Base-by-base conservation (phyloP, 2,797 vertebrate genomes). In the Acanthopagrus latus region DNA sequence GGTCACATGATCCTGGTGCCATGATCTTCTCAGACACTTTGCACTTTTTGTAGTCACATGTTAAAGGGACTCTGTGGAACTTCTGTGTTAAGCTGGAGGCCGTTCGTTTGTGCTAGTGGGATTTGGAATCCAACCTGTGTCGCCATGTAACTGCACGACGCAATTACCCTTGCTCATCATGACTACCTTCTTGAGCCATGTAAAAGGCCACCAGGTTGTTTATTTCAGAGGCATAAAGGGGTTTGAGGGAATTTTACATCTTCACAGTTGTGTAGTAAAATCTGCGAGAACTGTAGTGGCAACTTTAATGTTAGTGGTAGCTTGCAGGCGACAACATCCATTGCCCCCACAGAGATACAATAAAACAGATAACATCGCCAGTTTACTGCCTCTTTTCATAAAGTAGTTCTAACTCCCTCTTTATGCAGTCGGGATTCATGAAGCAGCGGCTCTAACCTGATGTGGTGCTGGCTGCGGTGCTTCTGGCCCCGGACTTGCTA, bases 401-500 rank as follows among this genome's bases (percentile, higher is more conserved):
- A 38, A 67, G 25, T 27, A 58, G 33, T 43, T 76, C 25, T 74
- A 29, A 72, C 25, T 47, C 64, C 46, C 1, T 69, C 50, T 44
- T 62, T 14, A 59, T 70, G 54, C n/a, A 56, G 54, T 55, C 6
- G 55, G 51, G 72, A 72, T 74, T 72, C 33, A 66, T 82, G 56
- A 57, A 64, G 21, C 46, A 43, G 59, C 14, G 46, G 78, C 5
- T 78, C 76, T 67, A 27, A 92, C 93, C 92, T 89, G 94, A 92
- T 71, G 89, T 79, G 38, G 74, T 62, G 93, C 91, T 86, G 95
- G 80, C 93, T 59, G 92, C 88, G 23, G 93, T 81, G 4, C 84
- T 85, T 91, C 92, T 95, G 16, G 92, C 78, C 56, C 93, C 91
- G 0, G 95, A 67, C 86, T 92, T 93, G 51, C 94, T 90, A 0